Evolutionary conservation across 2,113 vertebrate genomes (phyloP).

Genomic region (Paramisgurnus dabryanus): DNA sequence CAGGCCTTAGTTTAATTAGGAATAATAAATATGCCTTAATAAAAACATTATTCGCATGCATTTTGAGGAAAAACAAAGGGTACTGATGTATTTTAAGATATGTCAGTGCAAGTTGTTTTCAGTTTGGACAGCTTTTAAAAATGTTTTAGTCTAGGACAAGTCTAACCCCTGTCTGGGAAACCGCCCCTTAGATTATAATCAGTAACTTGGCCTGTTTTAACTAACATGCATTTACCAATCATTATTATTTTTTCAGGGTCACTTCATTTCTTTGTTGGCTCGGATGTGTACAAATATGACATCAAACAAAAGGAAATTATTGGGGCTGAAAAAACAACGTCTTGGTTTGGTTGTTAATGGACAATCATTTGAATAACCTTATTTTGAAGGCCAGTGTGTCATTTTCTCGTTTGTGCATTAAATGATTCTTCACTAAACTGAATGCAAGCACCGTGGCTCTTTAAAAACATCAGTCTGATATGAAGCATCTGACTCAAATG

Average conservation of each 20-base stretch:
- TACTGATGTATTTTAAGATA: too few relatives aligned
- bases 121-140: too few relatives aligned
- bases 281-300: constrained; percentile 70
- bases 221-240: not conserved
- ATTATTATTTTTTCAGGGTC: constrained; percentile 61
- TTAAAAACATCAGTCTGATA: not conserved
- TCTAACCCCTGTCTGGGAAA: too few relatives aligned
- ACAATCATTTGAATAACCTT: not conserved
- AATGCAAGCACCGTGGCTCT: not conserved
- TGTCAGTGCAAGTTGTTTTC: too few relatives aligned
- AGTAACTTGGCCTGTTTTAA: not conserved
- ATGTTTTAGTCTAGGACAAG: too few relatives aligned
- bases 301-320: constrained; percentile 62
- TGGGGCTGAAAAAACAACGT: constrained; percentile 67
- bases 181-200: not conserved
- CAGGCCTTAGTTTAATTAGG: too few relatives aligned
- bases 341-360: constrained; percentile 75
- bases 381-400: too few relatives aligned
- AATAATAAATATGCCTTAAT: too few relatives aligned
- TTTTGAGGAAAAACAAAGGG: too few relatives aligned
- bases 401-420: too few relatives aligned
- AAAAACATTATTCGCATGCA: too few relatives aligned
- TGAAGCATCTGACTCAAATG: not conserved
- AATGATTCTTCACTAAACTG: not conserved
- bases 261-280: constrained; percentile 74